A percentile compares a stretch with the other conserved stretches of the same genome.
These are phyloP conservation scores for Rattus rattus DNA, from an alignment of 2,113 vertebrate genomes.

Conservation along the genomic window DNA sequence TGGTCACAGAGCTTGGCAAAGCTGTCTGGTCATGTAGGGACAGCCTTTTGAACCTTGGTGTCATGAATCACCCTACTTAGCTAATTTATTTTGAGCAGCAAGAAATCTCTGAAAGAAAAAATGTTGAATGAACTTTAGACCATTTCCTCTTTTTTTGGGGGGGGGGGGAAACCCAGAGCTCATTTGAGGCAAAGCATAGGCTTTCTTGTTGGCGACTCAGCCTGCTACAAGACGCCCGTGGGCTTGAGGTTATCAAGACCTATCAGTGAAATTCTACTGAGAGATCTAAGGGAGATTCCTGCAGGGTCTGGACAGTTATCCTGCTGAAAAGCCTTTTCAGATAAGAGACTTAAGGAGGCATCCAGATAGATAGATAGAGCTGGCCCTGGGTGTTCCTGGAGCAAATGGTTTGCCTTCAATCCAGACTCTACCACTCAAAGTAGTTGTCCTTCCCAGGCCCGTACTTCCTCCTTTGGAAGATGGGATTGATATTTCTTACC, in stretches of 20 bases:
- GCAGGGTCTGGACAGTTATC: background rate
- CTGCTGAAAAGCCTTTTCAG: background rate
- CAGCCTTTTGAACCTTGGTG: background rate
- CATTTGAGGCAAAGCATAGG: background rate
- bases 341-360: background rate
- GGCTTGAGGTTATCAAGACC: background rate
- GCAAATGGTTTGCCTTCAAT: background rate
- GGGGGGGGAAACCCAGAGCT: background rate
- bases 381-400: background rate
- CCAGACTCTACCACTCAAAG: background rate
- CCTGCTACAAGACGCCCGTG: background rate
- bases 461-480: conserved; percentile 9
- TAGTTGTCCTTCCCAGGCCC: background rate
- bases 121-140: background rate
- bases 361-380: background rate
- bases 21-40: background rate
- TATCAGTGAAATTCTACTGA: background rate
- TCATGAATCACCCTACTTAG: background rate
- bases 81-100: background rate
- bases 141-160: background rate
- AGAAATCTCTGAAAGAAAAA: background rate
- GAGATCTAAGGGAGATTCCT: background rate
- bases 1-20: background rate
- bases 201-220: background rate
- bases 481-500: background rate